Base-by-base conservation (phyloP, 2,888 invertebrate species). In the Phragmatobia fuliginosa region DNA sequence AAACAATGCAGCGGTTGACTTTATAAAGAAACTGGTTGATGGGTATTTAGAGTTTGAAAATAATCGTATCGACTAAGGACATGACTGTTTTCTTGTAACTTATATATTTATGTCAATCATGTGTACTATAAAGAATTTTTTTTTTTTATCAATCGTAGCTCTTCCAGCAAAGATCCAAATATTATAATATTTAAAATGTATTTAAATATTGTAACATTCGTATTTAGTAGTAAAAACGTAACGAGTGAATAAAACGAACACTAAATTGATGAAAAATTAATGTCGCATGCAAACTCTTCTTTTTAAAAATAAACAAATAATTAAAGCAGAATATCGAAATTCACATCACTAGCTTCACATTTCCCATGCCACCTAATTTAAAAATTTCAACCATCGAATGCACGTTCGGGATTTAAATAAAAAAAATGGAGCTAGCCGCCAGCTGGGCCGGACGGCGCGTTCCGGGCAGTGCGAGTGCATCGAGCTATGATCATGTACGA, bases 391-490 rank as follows among this genome's bases (percentile, higher is more conserved):
- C 67, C 72, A 72, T 79, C 68, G 76, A 77, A 74, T 75, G 68
- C 68, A 75, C 69, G 80, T 81, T 83, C 79, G 74, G 79, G 78
- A 83, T 82, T 82, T 78, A 71, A 77, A 82, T 74, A 71, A 68
- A 75, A 81, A 78, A 74, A 77, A 68, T 66, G 72, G 75, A 79
- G 81, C 77, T 74, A 77, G 78, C 76, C 73, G 82, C 74, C 88
- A 84, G 82, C 83, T 83, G 84, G 75, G 75, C 76, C 83, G 81
- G 86, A 81, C 85, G 83, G 82, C 83, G 80, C 84, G 86, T 90
- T 88, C 86, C 90, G 85, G 85, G 73, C 84, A 36, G 28, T 36
- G 36, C 56, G 28, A 83, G 82, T 85, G 87, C 89, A 89, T 77
- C 80, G 79, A 78, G 77, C 77, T 86, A 83, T 87, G 81, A 85